A percentile compares a stretch with the other conserved stretches of the same genome.
Evolutionary conservation across 2,797 vertebrate genomes (phyloP).

Genomic region (Capromys pilorides): DNA sequence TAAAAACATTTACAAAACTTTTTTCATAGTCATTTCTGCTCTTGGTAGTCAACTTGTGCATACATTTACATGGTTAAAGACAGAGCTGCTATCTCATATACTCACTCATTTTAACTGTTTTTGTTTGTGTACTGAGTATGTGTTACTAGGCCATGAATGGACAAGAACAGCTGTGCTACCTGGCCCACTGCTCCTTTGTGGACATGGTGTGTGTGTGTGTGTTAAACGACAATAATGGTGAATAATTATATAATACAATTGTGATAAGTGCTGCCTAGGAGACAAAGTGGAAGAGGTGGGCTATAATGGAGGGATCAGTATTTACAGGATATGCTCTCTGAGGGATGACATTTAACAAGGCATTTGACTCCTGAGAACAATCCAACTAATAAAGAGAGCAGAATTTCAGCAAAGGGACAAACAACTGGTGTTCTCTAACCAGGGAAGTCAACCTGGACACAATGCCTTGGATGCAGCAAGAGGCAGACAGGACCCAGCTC

Average conservation of each 20-base stretch:
- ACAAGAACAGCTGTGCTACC: accelerated
- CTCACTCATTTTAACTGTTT: background rate
- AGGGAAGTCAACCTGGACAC: too few relatives aligned
- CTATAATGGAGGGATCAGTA: background rate
- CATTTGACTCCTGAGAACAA: background rate
- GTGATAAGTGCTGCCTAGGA: background rate
- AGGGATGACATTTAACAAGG: background rate
- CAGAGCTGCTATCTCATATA: background rate
- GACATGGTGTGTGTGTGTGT: background rate
- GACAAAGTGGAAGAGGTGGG: background rate
- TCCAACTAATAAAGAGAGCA: background rate
- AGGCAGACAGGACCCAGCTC: background rate
- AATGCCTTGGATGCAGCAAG: accelerated
- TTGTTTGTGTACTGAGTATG: background rate
- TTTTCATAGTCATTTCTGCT: background rate
- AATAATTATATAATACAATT: background rate
- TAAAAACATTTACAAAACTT: background rate
- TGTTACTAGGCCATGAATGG: background rate
- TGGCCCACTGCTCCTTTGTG: background rate
- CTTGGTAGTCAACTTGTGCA: background rate
- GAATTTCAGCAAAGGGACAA: background rate
- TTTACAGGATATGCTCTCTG: background rate
- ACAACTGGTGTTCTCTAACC: background rate
- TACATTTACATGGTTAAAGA: background rate
- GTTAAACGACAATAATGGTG: background rate